A percentile compares a stretch with the other conserved stretches of the same genome.
These are phyloP conservation scores for Siphlonurus alternatus DNA, from an alignment of 2,888 invertebrate species.

Conservation along the genomic window DNA sequence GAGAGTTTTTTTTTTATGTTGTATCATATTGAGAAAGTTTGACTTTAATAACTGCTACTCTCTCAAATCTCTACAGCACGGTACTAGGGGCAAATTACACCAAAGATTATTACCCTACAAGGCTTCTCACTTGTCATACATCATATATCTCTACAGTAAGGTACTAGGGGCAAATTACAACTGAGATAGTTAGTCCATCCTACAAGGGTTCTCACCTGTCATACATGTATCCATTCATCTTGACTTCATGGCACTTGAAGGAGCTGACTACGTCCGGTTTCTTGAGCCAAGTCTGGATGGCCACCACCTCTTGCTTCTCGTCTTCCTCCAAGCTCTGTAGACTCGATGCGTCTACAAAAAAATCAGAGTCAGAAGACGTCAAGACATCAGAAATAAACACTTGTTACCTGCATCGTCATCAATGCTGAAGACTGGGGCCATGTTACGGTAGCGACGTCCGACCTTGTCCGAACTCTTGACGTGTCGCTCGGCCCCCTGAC, in stretches of 20 bases:
- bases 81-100: too few relatives aligned
- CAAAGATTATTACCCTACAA: too few relatives aligned
- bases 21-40: too few relatives aligned
- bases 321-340: slow-evolving; percentile 36
- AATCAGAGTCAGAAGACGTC: background rate
- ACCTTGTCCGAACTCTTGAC: slow-evolving; percentile 70
- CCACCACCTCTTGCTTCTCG: slow-evolving; percentile 56
- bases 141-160: too few relatives aligned
- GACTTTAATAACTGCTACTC: too few relatives aligned
- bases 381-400: background rate
- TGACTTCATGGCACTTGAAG: slow-evolving; percentile 85
- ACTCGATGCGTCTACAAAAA: slow-evolving; percentile 12
- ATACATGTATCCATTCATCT: slow-evolving; percentile 73
- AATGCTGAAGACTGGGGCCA: slow-evolving; percentile 85
- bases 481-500: slow-evolving; percentile 47
- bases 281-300: slow-evolving; percentile 62
- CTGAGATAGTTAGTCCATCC: too few relatives aligned
- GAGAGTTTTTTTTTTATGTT: too few relatives aligned
- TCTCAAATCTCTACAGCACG: too few relatives aligned
- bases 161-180: too few relatives aligned
- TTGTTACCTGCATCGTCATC: slow-evolving; percentile 54
- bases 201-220: slow-evolving; percentile 46
- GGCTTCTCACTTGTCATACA: too few relatives aligned
- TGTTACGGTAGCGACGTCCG: slow-evolving; percentile 77
- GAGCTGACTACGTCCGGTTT: slow-evolving; percentile 69